These are phyloP conservation scores for Calephelis perditalis DNA, from an alignment of 2,888 invertebrate species.

Conservation along the genomic window DNA sequence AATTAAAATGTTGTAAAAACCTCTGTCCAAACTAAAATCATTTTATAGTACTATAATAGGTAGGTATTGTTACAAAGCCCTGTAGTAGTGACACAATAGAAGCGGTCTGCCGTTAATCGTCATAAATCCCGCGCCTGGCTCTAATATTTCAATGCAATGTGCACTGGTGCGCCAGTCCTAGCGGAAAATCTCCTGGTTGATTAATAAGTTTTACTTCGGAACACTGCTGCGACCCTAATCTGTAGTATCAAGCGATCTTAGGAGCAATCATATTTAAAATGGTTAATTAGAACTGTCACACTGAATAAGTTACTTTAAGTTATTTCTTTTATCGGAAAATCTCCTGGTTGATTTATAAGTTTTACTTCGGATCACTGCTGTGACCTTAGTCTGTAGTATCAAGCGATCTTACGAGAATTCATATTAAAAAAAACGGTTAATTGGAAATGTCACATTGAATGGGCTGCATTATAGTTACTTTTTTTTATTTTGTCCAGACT, in stretches of 20 bases:
- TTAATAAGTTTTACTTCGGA: constrained; percentile 1
- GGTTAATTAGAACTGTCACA: too few relatives aligned
- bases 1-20: too few relatives aligned
- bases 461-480: too few relatives aligned
- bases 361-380: neutral
- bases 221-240: too few relatives aligned
- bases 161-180: constrained; percentile 5
- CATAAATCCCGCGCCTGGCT: constrained; percentile 6
- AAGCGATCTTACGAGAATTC: too few relatives aligned
- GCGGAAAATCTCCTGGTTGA: constrained; percentile 6
- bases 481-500: too few relatives aligned
- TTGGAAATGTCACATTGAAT: too few relatives aligned
- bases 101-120: constrained; percentile 11
- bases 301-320: too few relatives aligned
- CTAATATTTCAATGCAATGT: constrained; percentile 11
- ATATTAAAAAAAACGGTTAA: too few relatives aligned
- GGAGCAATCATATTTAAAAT: too few relatives aligned
- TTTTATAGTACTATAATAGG: neutral
- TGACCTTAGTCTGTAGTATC: too few relatives aligned
- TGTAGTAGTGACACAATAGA: neutral
- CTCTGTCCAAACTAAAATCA: neutral
- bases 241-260: too few relatives aligned
- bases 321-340: neutral
- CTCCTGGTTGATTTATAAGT: constrained; percentile 4
- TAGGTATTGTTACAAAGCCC: constrained; percentile 2